phyloP scores from a whole-genome alignment of 1,140 invertebrate genomes.

The Neotoxoptera formosana region DNA sequence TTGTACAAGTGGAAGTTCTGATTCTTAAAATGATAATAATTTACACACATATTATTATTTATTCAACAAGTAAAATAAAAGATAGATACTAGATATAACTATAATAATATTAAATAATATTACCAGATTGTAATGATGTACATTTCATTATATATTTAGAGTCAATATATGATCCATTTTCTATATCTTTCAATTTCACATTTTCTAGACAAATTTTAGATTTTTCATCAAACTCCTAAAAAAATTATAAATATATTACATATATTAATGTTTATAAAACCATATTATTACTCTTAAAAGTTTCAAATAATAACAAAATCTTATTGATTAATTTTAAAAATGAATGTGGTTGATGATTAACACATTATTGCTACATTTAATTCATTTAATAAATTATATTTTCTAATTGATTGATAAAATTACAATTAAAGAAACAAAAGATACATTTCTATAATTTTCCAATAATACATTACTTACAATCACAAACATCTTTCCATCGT shows the following conservation, averaged over 20 bases:
- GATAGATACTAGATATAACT: neutral
- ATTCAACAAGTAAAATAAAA: neutral
- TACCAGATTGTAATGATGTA: neutral
- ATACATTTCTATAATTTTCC: neutral
- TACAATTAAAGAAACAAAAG: neutral
- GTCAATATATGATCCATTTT: neutral
- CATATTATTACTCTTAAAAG: no score
- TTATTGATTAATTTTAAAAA: no score
- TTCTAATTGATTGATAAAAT: neutral
- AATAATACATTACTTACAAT: neutral
- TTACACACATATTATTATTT: neutral
- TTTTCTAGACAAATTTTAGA: constrained; percentile 25
- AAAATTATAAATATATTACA: neutral
- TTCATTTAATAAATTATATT: neutral
- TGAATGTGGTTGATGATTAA: neutral
- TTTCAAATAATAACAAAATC: no score
- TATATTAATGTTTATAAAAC: neutral
- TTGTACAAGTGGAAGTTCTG: neutral
- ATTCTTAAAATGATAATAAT: neutral
- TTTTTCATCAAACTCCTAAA: constrained; percentile 19
- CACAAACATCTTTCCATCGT: neutral
- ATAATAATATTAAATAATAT: neutral
- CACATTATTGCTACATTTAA: neutral
- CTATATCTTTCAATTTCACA: constrained; percentile 24
- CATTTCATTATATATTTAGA: neutral